Evolutionary conservation across 2,113 vertebrate species (phyloP).

Genomic region (Patagioenas fasciata): DNA sequence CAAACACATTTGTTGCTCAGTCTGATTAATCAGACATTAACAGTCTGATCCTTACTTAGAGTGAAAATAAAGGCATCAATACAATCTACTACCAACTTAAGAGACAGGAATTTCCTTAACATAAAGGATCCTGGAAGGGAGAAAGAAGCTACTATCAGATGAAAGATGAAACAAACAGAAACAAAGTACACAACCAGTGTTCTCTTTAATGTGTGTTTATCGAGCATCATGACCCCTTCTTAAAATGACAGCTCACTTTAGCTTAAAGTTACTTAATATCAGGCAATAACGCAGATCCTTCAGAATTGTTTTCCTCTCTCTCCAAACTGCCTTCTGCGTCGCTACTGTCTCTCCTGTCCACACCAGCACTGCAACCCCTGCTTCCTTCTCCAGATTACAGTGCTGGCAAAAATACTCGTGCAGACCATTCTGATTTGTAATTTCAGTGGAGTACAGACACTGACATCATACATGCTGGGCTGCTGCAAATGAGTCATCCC

Average conservation of each 20-base stretch:
- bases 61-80: background rate
- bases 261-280: background rate
- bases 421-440: background rate
- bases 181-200: background rate
- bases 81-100: background rate
- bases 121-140: background rate
- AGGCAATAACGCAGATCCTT: background rate
- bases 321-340: background rate
- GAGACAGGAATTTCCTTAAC: background rate
- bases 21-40: background rate
- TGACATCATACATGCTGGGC: background rate
- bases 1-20: background rate
- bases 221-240: background rate
- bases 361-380: background rate
- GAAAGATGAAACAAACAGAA: background rate
- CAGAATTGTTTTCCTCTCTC: background rate
- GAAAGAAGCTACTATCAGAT: background rate
- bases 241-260: background rate
- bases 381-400: background rate
- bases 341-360: background rate
- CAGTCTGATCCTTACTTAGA: too few species aligned
- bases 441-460: background rate
- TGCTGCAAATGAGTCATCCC: background rate
- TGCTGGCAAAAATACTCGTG: background rate
- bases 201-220: background rate